phyloP scores from a whole-genome alignment of 1,140 invertebrate species.

The Drosophila rufa region DNA sequence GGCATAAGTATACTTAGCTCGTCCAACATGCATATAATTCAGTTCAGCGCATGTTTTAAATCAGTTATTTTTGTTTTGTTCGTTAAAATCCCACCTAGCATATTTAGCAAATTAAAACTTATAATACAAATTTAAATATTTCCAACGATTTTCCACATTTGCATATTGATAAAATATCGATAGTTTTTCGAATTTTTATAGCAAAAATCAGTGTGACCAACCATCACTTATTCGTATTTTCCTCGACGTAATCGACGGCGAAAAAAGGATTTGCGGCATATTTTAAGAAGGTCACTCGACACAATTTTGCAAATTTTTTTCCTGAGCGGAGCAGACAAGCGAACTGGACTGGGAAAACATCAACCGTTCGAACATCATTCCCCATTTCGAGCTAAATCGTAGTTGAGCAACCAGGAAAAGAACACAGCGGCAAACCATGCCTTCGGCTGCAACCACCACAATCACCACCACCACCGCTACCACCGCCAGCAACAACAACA shows the following conservation, averaged over 20 bases:
- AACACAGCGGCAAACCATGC: constrained; percentile 80
- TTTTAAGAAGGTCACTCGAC: neutral
- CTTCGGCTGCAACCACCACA: constrained; percentile 81
- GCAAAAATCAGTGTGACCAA: neutral
- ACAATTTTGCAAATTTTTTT: constrained; percentile 48
- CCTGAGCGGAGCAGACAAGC: constrained; percentile 55
- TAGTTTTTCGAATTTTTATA: neutral
- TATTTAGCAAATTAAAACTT: too few species aligned
- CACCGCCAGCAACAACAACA: constrained; percentile 70
- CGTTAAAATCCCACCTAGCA: neutral
- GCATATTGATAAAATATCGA: neutral
- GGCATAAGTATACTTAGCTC: neutral
- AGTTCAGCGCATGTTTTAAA: neutral
- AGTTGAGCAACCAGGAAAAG: constrained; percentile 68
- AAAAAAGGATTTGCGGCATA: neutral
- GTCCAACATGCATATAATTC: neutral
- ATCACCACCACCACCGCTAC: constrained; percentile 65
- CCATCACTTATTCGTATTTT: neutral
- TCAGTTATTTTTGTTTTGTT: neutral
- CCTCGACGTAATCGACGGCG: neutral
- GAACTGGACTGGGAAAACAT: constrained; percentile 59
- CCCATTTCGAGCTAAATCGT: constrained; percentile 71
- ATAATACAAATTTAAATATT: too few species aligned
- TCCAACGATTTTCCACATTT: too few species aligned
- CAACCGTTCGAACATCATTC: constrained; percentile 74